Evolutionary conservation across 92 coral and sea anemone genomes (phyloP).

Genomic region (Meandrina meandrites): DNA sequence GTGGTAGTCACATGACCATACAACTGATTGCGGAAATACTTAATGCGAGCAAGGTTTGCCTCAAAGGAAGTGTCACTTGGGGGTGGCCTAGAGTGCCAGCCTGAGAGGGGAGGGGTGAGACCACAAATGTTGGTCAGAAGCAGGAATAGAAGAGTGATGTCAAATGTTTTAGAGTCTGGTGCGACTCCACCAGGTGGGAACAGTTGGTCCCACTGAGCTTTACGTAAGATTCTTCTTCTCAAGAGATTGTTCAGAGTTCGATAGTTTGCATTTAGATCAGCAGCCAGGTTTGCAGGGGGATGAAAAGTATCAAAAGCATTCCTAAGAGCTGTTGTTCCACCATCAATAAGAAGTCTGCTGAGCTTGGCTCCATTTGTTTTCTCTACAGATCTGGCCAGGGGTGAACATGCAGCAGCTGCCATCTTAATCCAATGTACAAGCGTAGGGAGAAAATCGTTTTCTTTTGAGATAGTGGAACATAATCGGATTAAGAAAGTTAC

Average conservation of each 20-base stretch:
- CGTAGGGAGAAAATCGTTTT: no score
- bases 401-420: not conserved
- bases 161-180: slow-evolving; percentile 63
- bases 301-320: slow-evolving; percentile 23
- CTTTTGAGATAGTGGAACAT: no score
- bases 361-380: slow-evolving; percentile 35
- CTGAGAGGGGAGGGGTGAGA: not conserved
- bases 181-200: slow-evolving; percentile 61
- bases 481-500: no score
- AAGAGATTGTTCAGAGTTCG: not conserved
- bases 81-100: no score
- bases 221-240: slow-evolving; percentile 30
- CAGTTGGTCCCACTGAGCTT: slow-evolving; percentile 61
- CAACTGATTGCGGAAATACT: not conserved
- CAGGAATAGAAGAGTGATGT: slow-evolving; percentile 61
- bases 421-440: not conserved
- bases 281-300: slow-evolving; percentile 38
- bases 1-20: slow-evolving; percentile 36
- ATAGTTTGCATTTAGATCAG: slow-evolving; percentile 6
- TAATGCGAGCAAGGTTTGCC: no score
- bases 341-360: slow-evolving; percentile 46
- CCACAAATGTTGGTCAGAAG: slow-evolving; percentile 73
- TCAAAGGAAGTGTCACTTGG: no score
- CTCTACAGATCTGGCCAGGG: not conserved
- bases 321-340: slow-evolving; percentile 39